Evolutionary conservation across 2,888 invertebrate species (phyloP).

Genomic region (Nephrotoma appendiculata): DNA sequence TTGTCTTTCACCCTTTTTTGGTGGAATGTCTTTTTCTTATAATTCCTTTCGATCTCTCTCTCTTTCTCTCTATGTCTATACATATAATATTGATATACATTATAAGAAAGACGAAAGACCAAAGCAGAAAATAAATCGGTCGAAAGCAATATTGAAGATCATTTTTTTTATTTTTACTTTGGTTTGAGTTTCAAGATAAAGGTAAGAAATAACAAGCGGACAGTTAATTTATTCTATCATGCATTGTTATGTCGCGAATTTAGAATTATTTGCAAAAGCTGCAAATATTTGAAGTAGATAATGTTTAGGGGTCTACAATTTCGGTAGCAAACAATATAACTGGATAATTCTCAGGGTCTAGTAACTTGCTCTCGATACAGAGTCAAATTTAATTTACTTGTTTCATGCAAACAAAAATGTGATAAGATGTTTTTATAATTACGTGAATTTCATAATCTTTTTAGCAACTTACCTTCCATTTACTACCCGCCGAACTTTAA

Average conservation of each 20-base stretch:
- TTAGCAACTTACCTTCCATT: too few species aligned
- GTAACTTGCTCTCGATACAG: too few species aligned
- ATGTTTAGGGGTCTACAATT: not conserved
- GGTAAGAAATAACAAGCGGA: not conserved
- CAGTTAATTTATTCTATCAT: not conserved
- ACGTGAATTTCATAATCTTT: too few species aligned
- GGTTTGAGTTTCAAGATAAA: not conserved
- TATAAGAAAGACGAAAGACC: not conserved
- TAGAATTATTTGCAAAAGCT: not conserved
- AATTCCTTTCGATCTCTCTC: not conserved
- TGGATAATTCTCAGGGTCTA: too few species aligned
- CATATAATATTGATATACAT: not conserved
- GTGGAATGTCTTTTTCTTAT: not conserved
- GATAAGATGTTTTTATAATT: too few species aligned
- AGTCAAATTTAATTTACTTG: too few species aligned
- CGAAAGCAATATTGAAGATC: not conserved
- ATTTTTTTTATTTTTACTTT: not conserved
- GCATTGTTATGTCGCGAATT: not conserved
- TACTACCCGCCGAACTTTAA: too few species aligned
- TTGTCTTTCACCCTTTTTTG: not conserved
- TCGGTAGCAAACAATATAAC: too few species aligned
- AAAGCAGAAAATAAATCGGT: not conserved
- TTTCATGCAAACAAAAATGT: too few species aligned
- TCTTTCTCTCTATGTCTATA: not conserved
- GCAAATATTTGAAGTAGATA: not conserved